Evolutionary conservation across 2,797 vertebrate species (phyloP).

Genomic region (Pangasius krempfi): DNA sequence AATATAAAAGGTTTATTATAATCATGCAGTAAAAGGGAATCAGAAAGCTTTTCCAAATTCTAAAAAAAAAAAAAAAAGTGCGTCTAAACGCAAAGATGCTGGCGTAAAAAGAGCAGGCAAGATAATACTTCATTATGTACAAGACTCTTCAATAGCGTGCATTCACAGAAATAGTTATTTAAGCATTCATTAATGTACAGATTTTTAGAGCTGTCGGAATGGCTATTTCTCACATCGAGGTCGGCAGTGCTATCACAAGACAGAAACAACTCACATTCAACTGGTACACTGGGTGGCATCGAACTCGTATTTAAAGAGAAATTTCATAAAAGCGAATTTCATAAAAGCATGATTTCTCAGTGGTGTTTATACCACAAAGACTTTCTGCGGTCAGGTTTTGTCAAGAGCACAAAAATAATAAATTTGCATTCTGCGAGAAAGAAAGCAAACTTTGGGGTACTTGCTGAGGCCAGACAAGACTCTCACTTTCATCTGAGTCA

Average conservation of each 20-base stretch:
- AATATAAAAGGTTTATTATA: conserved; percentile 52
- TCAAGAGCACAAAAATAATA: neutral
- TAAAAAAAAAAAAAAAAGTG: neutral
- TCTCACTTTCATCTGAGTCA: neutral
- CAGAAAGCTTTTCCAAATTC: conserved; percentile 29
- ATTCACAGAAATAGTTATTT: conserved; percentile 2
- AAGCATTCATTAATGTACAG: conserved; percentile 20
- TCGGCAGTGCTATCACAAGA: conserved; percentile 3
- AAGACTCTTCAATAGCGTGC: neutral
- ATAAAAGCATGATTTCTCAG: neutral
- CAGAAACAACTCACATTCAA: neutral
- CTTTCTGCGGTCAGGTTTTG: neutral
- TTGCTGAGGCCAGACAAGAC: neutral
- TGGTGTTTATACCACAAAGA: neutral
- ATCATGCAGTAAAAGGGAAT: conserved; percentile 48
- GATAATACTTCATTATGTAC: conserved; percentile 32
- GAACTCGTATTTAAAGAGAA: neutral
- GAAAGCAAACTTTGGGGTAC: neutral
- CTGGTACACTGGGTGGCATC: neutral
- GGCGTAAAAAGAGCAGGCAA: conserved; percentile 37
- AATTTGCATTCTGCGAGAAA: neutral
- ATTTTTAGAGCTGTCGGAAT: conserved; percentile 1
- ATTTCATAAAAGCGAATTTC: neutral
- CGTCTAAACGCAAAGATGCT: conserved; percentile 13
- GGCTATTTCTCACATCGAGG: conserved; percentile 19